A percentile compares a stretch with the other conserved stretches of the same genome.
Conservation (phyloP, 2,888 invertebrate genomes). For the Venustoraphidia nigricollis region DNA sequence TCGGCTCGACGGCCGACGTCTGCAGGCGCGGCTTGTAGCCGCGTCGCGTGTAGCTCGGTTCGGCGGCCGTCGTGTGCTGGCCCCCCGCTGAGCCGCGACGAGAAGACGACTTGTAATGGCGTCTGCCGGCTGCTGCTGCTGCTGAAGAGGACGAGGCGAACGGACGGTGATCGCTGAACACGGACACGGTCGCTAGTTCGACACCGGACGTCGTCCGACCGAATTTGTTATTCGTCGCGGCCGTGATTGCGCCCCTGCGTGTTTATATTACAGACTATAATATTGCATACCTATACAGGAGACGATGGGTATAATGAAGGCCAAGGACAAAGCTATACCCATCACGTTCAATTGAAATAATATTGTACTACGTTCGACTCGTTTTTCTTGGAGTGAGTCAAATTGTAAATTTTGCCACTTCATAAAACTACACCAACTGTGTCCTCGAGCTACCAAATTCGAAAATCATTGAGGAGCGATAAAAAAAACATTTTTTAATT, state of each 20-base stretch:
- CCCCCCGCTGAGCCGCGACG: constrained; percentile 1
- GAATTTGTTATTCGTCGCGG: constrained; percentile 23
- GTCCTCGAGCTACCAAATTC: too few species aligned
- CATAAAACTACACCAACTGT: too few species aligned
- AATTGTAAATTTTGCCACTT: too few species aligned
- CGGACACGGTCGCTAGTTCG: constrained; percentile 49
- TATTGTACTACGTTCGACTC: background rate
- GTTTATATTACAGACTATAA: too few species aligned
- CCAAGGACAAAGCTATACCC: too few species aligned
- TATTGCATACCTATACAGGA: too few species aligned
- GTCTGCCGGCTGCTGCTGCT: constrained; percentile 32
- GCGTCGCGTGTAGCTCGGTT: constrained; percentile 28
- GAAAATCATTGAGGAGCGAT: too few species aligned
- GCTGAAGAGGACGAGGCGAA: constrained; percentile 28
- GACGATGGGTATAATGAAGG: too few species aligned
- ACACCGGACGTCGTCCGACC: constrained; percentile 33
- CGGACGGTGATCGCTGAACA: constrained; percentile 44
- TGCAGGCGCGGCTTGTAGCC: constrained; percentile 55
- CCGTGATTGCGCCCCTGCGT: constrained; percentile 6
- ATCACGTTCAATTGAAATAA: background rate
- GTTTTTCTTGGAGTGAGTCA: constrained; percentile 1
- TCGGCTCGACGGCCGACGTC: constrained; percentile 34
- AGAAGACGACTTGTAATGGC: constrained; percentile 27
- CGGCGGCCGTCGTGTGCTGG: constrained; percentile 14
- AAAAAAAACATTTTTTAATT: too few species aligned